Conservation (phyloP, 2,888 invertebrate species). For the Branchinecta sandiegonensis region DNA sequence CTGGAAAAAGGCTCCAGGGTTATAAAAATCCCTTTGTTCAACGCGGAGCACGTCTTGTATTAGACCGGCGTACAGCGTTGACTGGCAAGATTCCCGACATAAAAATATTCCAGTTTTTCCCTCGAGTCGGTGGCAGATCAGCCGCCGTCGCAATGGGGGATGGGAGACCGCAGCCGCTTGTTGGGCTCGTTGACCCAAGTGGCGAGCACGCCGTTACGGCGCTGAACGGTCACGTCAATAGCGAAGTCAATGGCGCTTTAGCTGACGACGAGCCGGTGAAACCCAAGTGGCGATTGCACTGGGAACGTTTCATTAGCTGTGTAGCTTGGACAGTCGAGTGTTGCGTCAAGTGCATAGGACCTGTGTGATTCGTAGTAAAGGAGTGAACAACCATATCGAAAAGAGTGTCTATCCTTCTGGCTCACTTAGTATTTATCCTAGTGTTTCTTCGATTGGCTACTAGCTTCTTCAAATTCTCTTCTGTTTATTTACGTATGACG, state of each 20-base stretch:
- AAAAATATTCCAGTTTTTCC: neutral
- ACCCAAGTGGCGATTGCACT: slow-evolving; percentile 1
- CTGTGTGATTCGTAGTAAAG: slow-evolving; percentile 24
- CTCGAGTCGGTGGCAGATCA: neutral
- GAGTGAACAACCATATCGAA: slow-evolving; percentile 5
- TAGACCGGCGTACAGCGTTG: too few species aligned
- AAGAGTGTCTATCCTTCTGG: neutral
- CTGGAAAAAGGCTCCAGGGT: too few species aligned
- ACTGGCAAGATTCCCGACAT: too few species aligned
- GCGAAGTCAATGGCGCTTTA: neutral
- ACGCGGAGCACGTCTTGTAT: too few species aligned
- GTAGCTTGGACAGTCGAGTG: slow-evolving; percentile 16
- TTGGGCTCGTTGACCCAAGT: neutral
- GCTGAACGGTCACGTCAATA: neutral
- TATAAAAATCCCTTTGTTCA: too few species aligned
- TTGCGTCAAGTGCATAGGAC: slow-evolving; percentile 29
- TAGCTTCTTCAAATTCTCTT: neutral
- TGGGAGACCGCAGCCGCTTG: neutral
- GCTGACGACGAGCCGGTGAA: neutral
- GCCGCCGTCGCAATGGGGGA: slow-evolving; percentile 12
- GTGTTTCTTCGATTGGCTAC: neutral
- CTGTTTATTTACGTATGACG: neutral
- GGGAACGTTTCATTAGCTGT: neutral
- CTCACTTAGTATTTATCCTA: neutral
- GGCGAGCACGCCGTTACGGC: neutral